Base-by-base conservation (phyloP, 2,888 invertebrate genomes). In the Pantelozetes paolii region DNA sequence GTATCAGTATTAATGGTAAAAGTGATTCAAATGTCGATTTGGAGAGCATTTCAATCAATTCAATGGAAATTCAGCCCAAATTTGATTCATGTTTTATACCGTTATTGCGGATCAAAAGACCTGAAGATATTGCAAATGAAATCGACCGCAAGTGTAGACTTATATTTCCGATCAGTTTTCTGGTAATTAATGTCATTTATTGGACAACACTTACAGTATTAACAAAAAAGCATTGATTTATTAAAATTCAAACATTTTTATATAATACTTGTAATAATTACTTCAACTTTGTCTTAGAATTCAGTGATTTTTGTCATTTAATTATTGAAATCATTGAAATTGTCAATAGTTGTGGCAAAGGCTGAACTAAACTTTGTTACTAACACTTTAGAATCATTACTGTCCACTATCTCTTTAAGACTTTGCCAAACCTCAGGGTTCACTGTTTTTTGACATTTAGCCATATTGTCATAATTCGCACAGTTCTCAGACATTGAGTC, bases 111-210 rank as follows among this genome's bases (percentile, higher is more conserved):
- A 9, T 36, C 36, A 36, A 36, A 9, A 23, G 9, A 8, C 54
- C 75, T 3, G 73, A 76, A 71, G 77, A 77, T 26, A 74, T 76
- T 32, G 77, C 77, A 0, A 76, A 77, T 70, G 75, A 75, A 54
- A 77, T 77, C 15, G 77, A 77, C 50, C 74, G 76, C 50, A 76
- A 75, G 36, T 77, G 75, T n/a, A 70, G 77, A 57, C 73, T 70
- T 36, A 71, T 77, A 23, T 77, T 77, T 69, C 77, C 77, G 8
- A 54, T 57, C 2, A 72, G 72, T n/a, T 77, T 77, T 48, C 3
- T 77, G 0, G 28, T 77, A 11, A 76, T 77, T 23, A 77, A 77
- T 64, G 23, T 77, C 20, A 76, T 77, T 73, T 77, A 77, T 67
- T 77, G 77, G 77, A 36, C 28, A 18, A 57, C 50, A 42, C 50